These are phyloP conservation scores for Syngnathus floridae DNA, from an alignment of 2,113 vertebrate genomes.

Conservation along the genomic window DNA sequence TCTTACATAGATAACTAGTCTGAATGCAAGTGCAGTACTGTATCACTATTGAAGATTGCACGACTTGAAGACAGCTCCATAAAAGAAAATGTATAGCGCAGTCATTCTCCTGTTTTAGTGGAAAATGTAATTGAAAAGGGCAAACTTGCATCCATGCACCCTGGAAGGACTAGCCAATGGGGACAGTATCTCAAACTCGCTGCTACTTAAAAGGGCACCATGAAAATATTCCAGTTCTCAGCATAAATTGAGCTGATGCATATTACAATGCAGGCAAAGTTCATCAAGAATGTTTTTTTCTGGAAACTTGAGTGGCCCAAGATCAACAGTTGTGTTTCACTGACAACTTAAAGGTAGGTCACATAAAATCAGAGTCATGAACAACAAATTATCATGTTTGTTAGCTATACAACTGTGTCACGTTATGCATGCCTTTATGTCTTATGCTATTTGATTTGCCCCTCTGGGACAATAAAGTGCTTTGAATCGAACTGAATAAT, in stretches of 20 bases:
- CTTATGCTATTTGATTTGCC: too few species aligned
- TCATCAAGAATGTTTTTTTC: conserved; percentile 28
- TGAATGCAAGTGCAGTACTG: conserved; percentile 19
- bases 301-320: conserved; percentile 28
- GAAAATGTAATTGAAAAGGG: conserved; percentile 68
- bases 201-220: conserved; percentile 65
- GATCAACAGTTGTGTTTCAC: background rate
- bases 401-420: background rate
- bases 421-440: background rate
- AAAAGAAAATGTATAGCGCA: conserved; percentile 53
- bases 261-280: conserved; percentile 42
- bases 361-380: background rate
- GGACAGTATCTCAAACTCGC: conserved; percentile 59
- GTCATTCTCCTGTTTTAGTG: conserved; percentile 46
- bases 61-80: conserved; percentile 25
- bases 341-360: background rate
- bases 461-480: too few species aligned
- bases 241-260: conserved; percentile 65
- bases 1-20: conserved; percentile 8
- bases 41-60: conserved; percentile 21
- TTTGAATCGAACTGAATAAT: too few species aligned
- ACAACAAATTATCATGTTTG: background rate
- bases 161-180: conserved; percentile 63
- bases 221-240: conserved; percentile 63
- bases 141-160: conserved; percentile 62